Evolutionary conservation across 92 coral and sea anemone species (phyloP).

Genomic region (Parazoanthus atlanticus): DNA sequence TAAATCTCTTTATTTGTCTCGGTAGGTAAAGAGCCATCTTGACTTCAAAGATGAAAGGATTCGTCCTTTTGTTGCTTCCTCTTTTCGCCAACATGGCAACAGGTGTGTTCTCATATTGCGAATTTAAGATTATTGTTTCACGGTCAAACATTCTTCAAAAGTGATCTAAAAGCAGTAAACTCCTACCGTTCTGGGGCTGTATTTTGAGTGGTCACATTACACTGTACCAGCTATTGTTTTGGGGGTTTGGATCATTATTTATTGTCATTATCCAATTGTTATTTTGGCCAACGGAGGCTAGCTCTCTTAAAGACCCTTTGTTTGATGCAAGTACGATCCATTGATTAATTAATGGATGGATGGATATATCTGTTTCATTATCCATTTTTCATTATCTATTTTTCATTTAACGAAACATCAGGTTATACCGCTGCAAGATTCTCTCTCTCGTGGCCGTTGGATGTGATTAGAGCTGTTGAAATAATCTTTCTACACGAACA

Average conservation of each 20-base stretch:
- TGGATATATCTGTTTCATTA: background rate
- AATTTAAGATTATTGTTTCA: background rate
- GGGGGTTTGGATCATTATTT: too few species aligned
- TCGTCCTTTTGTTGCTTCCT: background rate
- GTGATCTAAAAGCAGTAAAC: background rate
- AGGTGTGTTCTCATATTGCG: background rate
- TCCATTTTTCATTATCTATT: background rate
- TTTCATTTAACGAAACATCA: background rate
- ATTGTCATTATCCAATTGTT: too few species aligned
- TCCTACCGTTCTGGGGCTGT: too few species aligned
- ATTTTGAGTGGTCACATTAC: too few species aligned
- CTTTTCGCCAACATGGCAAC: background rate
- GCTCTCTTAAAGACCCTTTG: background rate
- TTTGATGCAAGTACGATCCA: background rate
- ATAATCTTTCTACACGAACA: too few species aligned
- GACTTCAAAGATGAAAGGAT: constrained; percentile 1
- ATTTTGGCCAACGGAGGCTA: too few species aligned
- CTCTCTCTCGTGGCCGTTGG: too few species aligned
- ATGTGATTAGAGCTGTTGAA: too few species aligned
- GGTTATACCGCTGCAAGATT: too few species aligned
- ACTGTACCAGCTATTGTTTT: too few species aligned
- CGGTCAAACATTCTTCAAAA: background rate
- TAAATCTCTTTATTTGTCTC: background rate
- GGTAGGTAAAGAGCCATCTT: background rate
- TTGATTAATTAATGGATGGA: background rate